Evolutionary conservation across 1,140 invertebrate species (phyloP).

Genomic region (Littorina saxatilis): DNA sequence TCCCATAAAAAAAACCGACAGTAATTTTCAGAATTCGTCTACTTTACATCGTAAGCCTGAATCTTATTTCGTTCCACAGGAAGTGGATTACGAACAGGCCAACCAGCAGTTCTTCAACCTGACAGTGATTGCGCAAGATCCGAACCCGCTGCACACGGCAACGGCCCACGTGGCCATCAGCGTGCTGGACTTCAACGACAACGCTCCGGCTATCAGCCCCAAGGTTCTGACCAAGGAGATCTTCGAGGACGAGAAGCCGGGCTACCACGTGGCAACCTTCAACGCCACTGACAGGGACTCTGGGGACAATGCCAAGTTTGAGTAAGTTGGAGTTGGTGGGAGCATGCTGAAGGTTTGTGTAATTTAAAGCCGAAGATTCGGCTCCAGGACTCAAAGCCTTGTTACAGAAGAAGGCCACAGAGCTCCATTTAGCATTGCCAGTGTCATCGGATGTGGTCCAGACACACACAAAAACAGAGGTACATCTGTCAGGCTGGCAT

Average conservation of each 20-base stretch:
- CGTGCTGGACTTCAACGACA: slow-evolving; percentile 68
- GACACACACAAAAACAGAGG: too few relatives aligned
- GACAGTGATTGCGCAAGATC: slow-evolving; percentile 61
- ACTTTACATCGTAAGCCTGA: too few relatives aligned
- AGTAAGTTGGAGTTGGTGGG: slow-evolving; percentile 46
- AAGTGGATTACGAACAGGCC: slow-evolving; percentile 60
- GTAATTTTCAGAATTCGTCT: too few relatives aligned
- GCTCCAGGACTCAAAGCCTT: too few relatives aligned
- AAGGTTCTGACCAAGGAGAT: slow-evolving; percentile 50
- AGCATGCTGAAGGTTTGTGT: too few relatives aligned
- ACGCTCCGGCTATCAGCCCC: slow-evolving; percentile 55
- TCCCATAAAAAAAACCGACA: too few relatives aligned
- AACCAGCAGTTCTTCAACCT: slow-evolving; percentile 61
- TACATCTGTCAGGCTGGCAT: too few relatives aligned
- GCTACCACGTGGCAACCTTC: slow-evolving; percentile 55
- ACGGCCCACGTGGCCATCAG: slow-evolving; percentile 59
- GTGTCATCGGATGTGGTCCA: too few relatives aligned
- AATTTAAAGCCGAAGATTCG: too few relatives aligned
- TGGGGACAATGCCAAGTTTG: slow-evolving; percentile 60
- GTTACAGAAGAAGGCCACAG: too few relatives aligned
- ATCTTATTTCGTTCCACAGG: slow-evolving; percentile 38
- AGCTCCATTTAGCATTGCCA: too few relatives aligned
- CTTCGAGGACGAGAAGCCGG: slow-evolving; percentile 52
- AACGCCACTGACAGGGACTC: slow-evolving; percentile 61
- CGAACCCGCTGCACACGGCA: slow-evolving; percentile 57